Percentiles rank a stretch among this genome's conserved stretches.
These are phyloP conservation scores for Sitta carolinensis DNA, from an alignment of 2,797 vertebrate species.

Conservation along the genomic window DNA sequence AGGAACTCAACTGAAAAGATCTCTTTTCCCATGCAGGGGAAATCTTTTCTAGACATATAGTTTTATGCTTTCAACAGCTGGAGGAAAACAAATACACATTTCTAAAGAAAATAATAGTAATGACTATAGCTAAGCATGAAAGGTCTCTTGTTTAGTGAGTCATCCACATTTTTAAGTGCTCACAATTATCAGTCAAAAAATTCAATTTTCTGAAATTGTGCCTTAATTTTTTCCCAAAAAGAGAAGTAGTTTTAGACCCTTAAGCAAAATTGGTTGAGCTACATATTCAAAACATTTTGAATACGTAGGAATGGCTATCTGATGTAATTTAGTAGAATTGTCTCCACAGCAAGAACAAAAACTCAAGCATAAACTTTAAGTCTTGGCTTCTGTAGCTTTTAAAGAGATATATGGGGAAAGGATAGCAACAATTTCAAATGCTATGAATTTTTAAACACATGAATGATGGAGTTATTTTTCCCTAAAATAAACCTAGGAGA, in stretches of 20 bases:
- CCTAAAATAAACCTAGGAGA: not conserved
- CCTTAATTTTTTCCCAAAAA: not conserved
- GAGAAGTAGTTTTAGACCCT: not conserved
- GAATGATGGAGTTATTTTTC: not conserved
- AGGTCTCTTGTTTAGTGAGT: not conserved
- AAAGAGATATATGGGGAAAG: not conserved
- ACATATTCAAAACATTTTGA: not conserved
- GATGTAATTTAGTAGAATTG: not conserved
- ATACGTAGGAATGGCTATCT: not conserved
- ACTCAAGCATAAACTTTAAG: not conserved
- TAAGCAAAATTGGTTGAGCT: not conserved
- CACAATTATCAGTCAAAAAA: not conserved
- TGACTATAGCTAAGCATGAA: not conserved
- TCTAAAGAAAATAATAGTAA: not conserved
- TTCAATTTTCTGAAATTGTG: not conserved
- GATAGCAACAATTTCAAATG: not conserved
- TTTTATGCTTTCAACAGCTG: not conserved
- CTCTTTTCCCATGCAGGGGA: not conserved
- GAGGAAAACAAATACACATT: not conserved
- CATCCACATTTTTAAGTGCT: not conserved
- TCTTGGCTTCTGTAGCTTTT: not conserved
- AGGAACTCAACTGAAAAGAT: not conserved
- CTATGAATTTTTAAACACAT: conserved; percentile 13
- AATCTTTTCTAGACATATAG: not conserved
- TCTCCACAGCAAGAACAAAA: not conserved